These are phyloP conservation scores for Chionis minor DNA, from an alignment of 2,113 vertebrate genomes.

Conservation along the genomic window DNA sequence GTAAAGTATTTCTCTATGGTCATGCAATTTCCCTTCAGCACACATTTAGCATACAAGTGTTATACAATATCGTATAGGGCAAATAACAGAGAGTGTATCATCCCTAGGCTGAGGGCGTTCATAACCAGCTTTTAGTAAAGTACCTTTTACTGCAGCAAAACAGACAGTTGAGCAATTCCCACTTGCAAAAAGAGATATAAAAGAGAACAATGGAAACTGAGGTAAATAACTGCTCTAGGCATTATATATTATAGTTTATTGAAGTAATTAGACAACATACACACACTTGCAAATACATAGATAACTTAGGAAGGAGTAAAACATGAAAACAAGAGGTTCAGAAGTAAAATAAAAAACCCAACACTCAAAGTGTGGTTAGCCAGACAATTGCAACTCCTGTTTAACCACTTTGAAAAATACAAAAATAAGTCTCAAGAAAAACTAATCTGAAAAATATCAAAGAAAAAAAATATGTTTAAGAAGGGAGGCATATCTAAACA, in stretches of 20 bases:
- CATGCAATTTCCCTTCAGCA: not conserved
- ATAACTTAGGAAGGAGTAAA: not conserved
- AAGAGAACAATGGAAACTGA: not conserved
- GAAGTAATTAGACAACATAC: not conserved
- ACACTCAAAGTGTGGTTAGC: not conserved
- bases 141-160: not conserved
- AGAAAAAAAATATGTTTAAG: not conserved
- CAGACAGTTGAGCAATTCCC: not conserved
- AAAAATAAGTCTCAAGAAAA: not conserved
- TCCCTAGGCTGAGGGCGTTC: not conserved
- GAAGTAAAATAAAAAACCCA: not conserved
- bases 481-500: not conserved
- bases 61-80: not conserved
- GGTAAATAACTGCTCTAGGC: not conserved
- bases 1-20: not conserved
- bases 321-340: not conserved
- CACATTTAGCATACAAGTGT: not conserved
- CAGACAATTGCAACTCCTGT: not conserved
- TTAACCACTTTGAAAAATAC: not conserved
- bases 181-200: not conserved
- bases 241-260: not conserved
- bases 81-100: not conserved
- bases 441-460: not conserved
- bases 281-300: not conserved
- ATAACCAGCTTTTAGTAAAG: not conserved